Evolutionary conservation across 2,797 vertebrate species (phyloP), one percentile per base, ranked within the genome.

Genomic region (Ptychadena robeensis): DNA sequence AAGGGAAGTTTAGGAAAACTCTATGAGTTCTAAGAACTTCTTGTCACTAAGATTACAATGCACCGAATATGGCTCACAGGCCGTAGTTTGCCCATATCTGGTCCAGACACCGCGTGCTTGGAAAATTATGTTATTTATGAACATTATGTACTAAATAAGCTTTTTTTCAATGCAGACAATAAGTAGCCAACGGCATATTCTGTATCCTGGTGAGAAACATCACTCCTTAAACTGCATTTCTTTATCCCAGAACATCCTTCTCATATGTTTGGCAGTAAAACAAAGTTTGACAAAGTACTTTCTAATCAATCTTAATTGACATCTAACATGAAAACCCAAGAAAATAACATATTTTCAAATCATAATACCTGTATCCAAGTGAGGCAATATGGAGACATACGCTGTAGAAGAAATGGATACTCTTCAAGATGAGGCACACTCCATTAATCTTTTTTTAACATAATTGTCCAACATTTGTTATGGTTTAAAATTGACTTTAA

Each of bases 381-480:
- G 65, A 75, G 53, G 53, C 65, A 75, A 44, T 67, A 63, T 64
- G 65, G 48, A 68, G 53, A 61, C 78, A 70, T 75, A 75, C 12
- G 65, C 70, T 18, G 40, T 38, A 38, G 1, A 28, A 71, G 14
- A 70, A 80, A 61, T 59, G 64, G 76, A 76, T 65, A 73, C 75
- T 73, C 72, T 79, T 61, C 69, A 74, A 84, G 28, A 84, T 70
- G 64, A 74, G 14, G 15, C 79, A 75, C 82, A 80, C 48, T 80
- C 82, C 71, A 75, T 84, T 80, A 76, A 57, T 75, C 68, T 18
- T 57, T 8, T 22, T 70, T 44, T 73, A 70, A 76, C 27, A 3
- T 32, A 74, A 53, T 71, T 80, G 38, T 85, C 37, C 57, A 75
- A 65, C 83, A 76, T 76, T 85, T 80, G 65, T 76, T 76, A 76